Percentiles rank a stretch among this genome's conserved stretches.
Evolutionary conservation across 2,797 vertebrate species (phyloP).

Genomic region (Naso thynnoides): DNA sequence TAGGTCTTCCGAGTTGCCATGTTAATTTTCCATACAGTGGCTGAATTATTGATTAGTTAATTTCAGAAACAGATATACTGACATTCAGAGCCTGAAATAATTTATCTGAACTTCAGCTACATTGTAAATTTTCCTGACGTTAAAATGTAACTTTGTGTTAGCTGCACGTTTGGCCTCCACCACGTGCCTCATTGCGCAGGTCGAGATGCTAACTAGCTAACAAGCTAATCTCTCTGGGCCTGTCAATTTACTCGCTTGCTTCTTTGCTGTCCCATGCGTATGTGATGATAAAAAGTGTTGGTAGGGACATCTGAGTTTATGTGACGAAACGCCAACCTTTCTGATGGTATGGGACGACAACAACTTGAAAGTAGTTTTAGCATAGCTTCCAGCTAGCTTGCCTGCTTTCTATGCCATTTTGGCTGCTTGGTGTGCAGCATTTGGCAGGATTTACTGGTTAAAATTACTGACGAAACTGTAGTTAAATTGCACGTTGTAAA

Average conservation of each 20-base stretch:
- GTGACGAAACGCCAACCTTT: slow-evolving; percentile 84
- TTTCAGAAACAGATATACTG: too few relatives aligned
- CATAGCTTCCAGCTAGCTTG: neutral
- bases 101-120: too few relatives aligned
- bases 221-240: accelerated
- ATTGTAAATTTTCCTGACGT: too few relatives aligned
- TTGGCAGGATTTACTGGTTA: accelerated
- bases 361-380: too few relatives aligned
- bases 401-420: neutral
- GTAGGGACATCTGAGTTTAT: slow-evolving; percentile 87
- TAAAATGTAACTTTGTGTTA: too few relatives aligned
- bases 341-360: slow-evolving; percentile 71
- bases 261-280: slow-evolving; percentile 12
- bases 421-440: accelerated
- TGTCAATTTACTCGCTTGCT: accelerated
- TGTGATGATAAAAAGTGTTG: slow-evolving; percentile 85
- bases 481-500: accelerated
- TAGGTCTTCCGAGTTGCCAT: too few relatives aligned
- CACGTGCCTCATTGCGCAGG: slow-evolving; percentile 55
- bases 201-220: neutral
- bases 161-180: slow-evolving; percentile 47
- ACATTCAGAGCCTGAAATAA: too few relatives aligned
- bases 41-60: too few relatives aligned
- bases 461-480: accelerated
- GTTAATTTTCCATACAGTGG: too few relatives aligned